Evolutionary conservation across 2,888 invertebrate species (phyloP).

Genomic region (Yponomeuta plumbellus): DNA sequence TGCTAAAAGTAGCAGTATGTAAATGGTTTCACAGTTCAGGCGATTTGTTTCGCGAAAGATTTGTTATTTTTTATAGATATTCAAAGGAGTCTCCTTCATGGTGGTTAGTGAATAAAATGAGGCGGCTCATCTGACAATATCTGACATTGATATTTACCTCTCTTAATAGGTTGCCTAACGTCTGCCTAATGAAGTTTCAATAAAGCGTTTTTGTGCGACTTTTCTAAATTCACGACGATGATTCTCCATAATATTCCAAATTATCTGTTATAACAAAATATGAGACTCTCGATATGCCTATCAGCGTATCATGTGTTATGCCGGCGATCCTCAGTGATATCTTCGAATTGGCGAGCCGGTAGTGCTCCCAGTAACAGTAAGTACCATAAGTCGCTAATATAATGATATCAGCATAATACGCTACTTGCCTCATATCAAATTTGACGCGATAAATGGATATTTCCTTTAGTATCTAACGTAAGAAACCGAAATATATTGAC

Average conservation of each 20-base stretch:
- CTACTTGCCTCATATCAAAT: too few species aligned
- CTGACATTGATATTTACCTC: background rate
- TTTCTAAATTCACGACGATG: slow-evolving; percentile 4
- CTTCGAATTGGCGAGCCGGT: background rate
- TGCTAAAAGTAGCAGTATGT: too few species aligned
- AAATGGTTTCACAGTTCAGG: too few species aligned
- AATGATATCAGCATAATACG: too few species aligned
- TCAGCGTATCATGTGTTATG: background rate
- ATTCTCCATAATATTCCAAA: background rate
- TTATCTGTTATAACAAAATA: background rate
- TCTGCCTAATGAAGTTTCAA: background rate
- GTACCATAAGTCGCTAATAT: background rate
- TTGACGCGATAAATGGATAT: too few species aligned
- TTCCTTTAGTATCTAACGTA: too few species aligned
- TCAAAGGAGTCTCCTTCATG: background rate
- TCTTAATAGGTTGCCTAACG: too few species aligned
- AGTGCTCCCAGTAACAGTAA: background rate
- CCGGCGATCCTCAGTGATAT: background rate
- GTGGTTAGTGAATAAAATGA: background rate
- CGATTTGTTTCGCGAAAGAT: too few species aligned
- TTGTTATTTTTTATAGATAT: too few species aligned
- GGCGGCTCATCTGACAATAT: background rate
- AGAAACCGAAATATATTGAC: too few species aligned
- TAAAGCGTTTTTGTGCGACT: background rate
- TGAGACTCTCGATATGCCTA: slow-evolving; percentile 23